Base-by-base conservation (phyloP, 2,888 invertebrate species). In the Harmothoe impar region DNA sequence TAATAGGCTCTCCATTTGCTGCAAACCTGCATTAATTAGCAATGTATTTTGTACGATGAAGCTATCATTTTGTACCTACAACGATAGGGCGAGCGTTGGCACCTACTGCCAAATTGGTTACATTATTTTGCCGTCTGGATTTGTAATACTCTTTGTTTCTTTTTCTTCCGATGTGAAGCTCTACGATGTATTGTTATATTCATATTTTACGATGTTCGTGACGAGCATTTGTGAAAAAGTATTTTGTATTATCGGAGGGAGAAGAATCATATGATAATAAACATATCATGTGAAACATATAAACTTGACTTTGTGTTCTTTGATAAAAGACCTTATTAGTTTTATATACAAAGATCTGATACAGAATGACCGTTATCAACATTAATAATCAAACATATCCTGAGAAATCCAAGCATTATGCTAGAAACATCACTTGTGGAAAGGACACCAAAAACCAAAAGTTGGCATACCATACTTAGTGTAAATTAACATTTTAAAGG, bases 211-310 rank as follows among this genome's bases (percentile, higher is more conserved):
- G 23, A 81, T 81, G 81, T 81, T 81, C 81, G 43, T 81, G 86
- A 86, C n/a, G 84, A 51, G 43, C 84, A 84, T 86, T 54, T 86
- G 86, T 86, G 54, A 54, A 29, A 25, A 86, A 86, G 54, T 86
- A 86, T 86, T 86, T 86, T 86, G 86, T 86, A 86, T 86, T 43
- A 51, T 86, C 86, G 33, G 29, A 54, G 54, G 54, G 86, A 86
- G 86, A 54, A 25, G 56, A 52, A 52, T 52, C 86, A 86, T 86
- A 86, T 86, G 52, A 54, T 86, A 86, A 86, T 86, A 86, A 86
- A 86, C 86, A 86, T 86, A 86, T 86, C 86, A 86, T 86, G 86
- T 86, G 86, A 54, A 25, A 33, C 7, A 81, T 52, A 52, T n/a
- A 20, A 72, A 5, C 31, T 29, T 72, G 72, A 72, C 17, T 3